These are phyloP conservation scores for Aplochiton taeniatus DNA, from an alignment of 2,797 vertebrate species.

Conservation along the genomic window DNA sequence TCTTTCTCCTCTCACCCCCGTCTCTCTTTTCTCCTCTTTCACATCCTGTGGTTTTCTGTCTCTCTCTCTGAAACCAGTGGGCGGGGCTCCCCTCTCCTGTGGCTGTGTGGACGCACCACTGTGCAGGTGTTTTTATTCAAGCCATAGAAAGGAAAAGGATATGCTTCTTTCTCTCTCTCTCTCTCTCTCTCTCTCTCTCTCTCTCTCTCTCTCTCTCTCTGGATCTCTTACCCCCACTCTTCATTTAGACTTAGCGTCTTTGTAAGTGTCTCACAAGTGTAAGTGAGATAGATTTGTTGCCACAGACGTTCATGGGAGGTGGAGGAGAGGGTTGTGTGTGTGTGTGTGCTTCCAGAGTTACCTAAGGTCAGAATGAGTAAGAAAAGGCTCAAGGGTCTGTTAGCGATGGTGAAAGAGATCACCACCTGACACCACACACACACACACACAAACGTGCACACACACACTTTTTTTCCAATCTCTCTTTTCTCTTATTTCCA, in stretches of 20 bases:
- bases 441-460: too few species aligned
- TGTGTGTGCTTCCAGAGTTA: too few species aligned
- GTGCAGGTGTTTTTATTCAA: conserved; percentile 14
- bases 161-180: background rate
- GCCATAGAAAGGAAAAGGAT: conserved; percentile 19
- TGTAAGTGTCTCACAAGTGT: conserved; percentile 39
- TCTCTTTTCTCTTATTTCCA: too few species aligned
- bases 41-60: background rate
- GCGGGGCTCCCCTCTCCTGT: conserved; percentile 2
- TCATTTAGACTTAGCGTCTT: conserved; percentile 39
- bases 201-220: background rate
- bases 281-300: conserved; percentile 46
- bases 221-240: background rate
- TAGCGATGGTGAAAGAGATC: background rate
- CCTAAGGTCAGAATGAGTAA: background rate
- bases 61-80: background rate
- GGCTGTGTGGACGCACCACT: conserved; percentile 28
- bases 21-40: too few species aligned
- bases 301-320: conserved; percentile 38
- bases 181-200: conserved; percentile 1
- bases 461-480: too few species aligned
- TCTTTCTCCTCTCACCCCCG: background rate
- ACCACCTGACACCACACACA: too few species aligned
- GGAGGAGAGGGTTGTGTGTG: conserved; percentile 22
- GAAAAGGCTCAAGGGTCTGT: background rate